These are phyloP conservation scores for Dendroctonus ponderosae DNA, from an alignment of 1,140 invertebrate genomes.

Conservation along the genomic window DNA sequence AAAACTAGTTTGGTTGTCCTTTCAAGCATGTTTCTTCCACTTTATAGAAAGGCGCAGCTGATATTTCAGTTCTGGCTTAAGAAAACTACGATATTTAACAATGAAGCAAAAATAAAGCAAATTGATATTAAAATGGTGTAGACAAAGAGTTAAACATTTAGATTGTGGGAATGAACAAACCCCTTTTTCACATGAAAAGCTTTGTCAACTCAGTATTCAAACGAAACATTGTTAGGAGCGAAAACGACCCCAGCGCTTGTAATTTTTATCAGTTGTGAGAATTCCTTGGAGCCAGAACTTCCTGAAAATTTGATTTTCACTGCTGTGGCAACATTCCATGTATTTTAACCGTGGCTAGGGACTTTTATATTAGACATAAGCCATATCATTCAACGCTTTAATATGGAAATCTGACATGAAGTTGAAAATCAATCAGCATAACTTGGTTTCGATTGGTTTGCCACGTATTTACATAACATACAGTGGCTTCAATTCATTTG, in stretches of 20 bases:
- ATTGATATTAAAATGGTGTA: conserved; percentile 18
- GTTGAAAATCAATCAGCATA: too few species aligned
- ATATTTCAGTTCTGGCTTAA: conserved; percentile 1
- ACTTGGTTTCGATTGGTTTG: too few species aligned
- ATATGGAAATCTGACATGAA: background rate
- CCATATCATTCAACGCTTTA: background rate
- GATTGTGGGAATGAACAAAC: conserved; percentile 16
- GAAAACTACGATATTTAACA: conserved; percentile 14
- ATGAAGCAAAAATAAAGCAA: conserved; percentile 7
- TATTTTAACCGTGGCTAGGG: conserved; percentile 4
- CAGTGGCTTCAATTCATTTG: too few species aligned
- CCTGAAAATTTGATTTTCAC: conserved; percentile 19
- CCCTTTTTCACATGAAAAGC: conserved; percentile 24
- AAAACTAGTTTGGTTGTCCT: background rate
- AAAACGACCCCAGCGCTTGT: conserved; percentile 19
- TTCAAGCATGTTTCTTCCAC: background rate
- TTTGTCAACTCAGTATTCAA: conserved; percentile 27
- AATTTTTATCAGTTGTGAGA: conserved; percentile 27
- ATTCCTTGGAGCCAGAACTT: conserved; percentile 6
- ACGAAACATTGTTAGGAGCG: conserved; percentile 23
- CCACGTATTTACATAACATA: too few species aligned
- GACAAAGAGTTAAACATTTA: conserved; percentile 24
- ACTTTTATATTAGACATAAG: conserved; percentile 3
- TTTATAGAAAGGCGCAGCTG: background rate
- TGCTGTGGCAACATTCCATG: conserved; percentile 7